Base-by-base conservation (phyloP, 2,113 vertebrate genomes). In the Pogona vitticeps region DNA sequence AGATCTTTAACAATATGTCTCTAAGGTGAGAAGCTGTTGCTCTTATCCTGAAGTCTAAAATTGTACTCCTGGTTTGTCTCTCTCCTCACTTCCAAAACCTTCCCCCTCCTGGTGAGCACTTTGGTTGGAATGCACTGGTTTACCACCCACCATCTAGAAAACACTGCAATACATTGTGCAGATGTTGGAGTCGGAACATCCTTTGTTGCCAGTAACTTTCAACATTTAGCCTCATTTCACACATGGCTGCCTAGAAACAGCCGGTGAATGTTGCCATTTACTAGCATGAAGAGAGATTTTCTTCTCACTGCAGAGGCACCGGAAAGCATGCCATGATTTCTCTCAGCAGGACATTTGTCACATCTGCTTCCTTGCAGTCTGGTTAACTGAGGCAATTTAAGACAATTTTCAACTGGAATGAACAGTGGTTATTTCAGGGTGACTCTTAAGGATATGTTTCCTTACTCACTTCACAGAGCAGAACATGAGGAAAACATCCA, bases 151-250 rank as follows among this genome's bases (percentile, higher is more conserved):
- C 58, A 75, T 33, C 36, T 56, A 77, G 58, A 63, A 75, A 81
- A 75, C 65, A 75, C 78, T 75, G 42, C 15, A 87, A 65, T 80
- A 84, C 46, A 76, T 92, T 87, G 68, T 85, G 72, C 89, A 93
- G 87, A 90, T 92, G 85, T 92, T 91, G 88, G 82, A 82, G 85
- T 17, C 86, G 80, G 83, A 85, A 84, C 56, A 36, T 83, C 61
- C 58, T n/a, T 80, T 84, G 63, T 70, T 88, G 85, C 86, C 85
- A 92, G 76, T 42, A 94, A 88, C 90, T 85, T 81, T 92, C 81
- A 88, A 89, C 88, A 86, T 81, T 75, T 85, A 73, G 82, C 67
- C 82, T 90, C 80, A 80, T 88, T 94, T 93, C 87, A 90, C 42
- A 84, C 85, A 77, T 75, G 83, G 88, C 86, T 92, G 91, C 52